A percentile compares a stretch with the other conserved stretches of the same genome.
Conservation (phyloP, 2,888 invertebrate genomes). For the Omphaloscelis lunosa region DNA sequence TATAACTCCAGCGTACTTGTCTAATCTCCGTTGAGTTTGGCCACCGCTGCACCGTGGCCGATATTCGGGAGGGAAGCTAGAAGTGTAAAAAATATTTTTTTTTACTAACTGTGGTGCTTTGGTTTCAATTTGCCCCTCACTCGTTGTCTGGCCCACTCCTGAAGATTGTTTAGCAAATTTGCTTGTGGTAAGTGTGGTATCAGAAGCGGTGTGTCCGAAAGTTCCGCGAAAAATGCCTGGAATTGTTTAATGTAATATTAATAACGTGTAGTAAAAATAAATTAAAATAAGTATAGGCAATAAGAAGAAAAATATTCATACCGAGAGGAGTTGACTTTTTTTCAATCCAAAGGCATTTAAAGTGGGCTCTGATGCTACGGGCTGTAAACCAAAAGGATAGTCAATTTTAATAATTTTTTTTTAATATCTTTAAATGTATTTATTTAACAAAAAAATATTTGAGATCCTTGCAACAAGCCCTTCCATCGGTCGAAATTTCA, state of each 20-base stretch:
- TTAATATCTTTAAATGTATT: too few species aligned
- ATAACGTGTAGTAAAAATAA: neutral
- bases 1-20: neutral
- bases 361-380: constrained; percentile 73
- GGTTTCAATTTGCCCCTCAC: constrained; percentile 78
- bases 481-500: too few species aligned
- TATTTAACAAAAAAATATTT: too few species aligned
- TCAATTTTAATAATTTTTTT: too few species aligned
- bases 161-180: constrained; percentile 80
- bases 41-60: too few species aligned
- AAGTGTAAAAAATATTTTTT: neutral
- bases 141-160: constrained; percentile 82
- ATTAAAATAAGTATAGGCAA: neutral
- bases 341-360: constrained; percentile 78
- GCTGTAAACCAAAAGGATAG: constrained; percentile 73
- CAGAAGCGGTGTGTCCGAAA: constrained; percentile 80
- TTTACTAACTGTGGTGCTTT: constrained; percentile 76
- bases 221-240: constrained; percentile 84
- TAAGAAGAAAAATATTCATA: constrained; percentile 56
- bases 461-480: too few species aligned
- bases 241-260: constrained; percentile 11
- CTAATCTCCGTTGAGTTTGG: neutral
- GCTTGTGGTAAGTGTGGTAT: constrained; percentile 86
- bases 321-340: constrained; percentile 80
- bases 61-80: neutral